A percentile compares a stretch with the other conserved stretches of the same genome.
Conservation (phyloP, 2,797 vertebrate species). For the Scyliorhinus canicula region DNA sequence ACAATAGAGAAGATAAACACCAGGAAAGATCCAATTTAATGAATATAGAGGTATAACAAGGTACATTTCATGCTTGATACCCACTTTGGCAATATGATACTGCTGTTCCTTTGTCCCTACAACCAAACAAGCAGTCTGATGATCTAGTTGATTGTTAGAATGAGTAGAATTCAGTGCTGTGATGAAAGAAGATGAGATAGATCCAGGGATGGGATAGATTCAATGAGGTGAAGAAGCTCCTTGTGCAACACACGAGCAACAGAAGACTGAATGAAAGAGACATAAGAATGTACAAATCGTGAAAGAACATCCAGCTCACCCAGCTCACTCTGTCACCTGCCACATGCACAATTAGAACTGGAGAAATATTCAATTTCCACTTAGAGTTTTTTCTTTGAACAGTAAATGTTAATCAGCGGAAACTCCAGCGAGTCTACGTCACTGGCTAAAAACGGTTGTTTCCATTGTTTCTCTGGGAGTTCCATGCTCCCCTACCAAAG, state of each 20-base stretch:
- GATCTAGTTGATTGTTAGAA: neutral
- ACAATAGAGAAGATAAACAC: neutral
- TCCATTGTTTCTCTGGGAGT: neutral
- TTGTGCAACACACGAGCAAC: neutral
- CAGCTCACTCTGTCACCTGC: neutral
- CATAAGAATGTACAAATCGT: neutral
- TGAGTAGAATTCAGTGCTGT: neutral
- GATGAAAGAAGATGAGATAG: neutral
- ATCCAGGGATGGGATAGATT: neutral
- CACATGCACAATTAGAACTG: neutral
- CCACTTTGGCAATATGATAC: neutral
- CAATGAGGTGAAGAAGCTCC: neutral
- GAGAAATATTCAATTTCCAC: neutral
- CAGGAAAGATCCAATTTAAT: neutral
- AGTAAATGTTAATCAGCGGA: neutral
- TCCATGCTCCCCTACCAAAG: neutral
- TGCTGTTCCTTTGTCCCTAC: neutral
- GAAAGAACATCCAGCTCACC: neutral
- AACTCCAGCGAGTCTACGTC: neutral
- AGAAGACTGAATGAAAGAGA: neutral
- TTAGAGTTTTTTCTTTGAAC: too few relatives aligned
- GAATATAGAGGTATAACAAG: neutral
- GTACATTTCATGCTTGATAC: neutral
- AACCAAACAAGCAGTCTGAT: neutral
- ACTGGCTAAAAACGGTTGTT: neutral